Evolutionary conservation across 2,888 invertebrate species (phyloP).

Genomic region (Phania funesta): DNA sequence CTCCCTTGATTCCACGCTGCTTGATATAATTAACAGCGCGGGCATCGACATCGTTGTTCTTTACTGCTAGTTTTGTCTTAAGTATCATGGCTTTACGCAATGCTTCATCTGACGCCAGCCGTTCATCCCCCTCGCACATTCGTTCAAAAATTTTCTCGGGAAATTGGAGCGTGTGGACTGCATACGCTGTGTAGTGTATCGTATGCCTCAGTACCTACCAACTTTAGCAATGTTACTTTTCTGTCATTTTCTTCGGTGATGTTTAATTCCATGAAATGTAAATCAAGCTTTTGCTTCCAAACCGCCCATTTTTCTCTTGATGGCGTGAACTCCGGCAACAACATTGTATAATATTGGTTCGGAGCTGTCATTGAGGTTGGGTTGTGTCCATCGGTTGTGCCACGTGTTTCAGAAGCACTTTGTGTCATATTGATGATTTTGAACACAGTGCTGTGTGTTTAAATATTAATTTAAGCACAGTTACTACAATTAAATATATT

Average conservation of each 20-base stretch:
- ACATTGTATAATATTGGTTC: conserved; percentile 35
- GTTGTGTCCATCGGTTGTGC: not conserved
- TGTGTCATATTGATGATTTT: conserved; percentile 25
- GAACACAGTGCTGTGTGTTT: no score
- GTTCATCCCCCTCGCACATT: conserved; percentile 45
- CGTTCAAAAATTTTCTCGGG: not conserved
- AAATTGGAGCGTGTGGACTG: not conserved
- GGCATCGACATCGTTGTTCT: not conserved
- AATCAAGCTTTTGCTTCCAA: conserved; percentile 26
- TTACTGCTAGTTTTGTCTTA: conserved; percentile 30
- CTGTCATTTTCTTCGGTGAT: conserved; percentile 25
- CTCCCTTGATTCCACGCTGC: not conserved
- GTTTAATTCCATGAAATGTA: conserved; percentile 12
- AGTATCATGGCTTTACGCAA: conserved; percentile 40
- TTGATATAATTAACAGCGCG: conserved; percentile 13
- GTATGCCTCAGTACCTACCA: conserved; percentile 4
- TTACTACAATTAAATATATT: not conserved
- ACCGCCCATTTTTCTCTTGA: conserved; percentile 40
- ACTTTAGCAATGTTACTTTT: conserved; percentile 23
- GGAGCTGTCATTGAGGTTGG: conserved; percentile 22
- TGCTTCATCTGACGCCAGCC: conserved; percentile 19
- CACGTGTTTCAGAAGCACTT: conserved; percentile 10
- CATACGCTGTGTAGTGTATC: not conserved
- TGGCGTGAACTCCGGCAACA: conserved; percentile 23
- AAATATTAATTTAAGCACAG: not conserved